Conservation (phyloP, 2,797 vertebrate genomes). For the Epinephelus awoara region DNA sequence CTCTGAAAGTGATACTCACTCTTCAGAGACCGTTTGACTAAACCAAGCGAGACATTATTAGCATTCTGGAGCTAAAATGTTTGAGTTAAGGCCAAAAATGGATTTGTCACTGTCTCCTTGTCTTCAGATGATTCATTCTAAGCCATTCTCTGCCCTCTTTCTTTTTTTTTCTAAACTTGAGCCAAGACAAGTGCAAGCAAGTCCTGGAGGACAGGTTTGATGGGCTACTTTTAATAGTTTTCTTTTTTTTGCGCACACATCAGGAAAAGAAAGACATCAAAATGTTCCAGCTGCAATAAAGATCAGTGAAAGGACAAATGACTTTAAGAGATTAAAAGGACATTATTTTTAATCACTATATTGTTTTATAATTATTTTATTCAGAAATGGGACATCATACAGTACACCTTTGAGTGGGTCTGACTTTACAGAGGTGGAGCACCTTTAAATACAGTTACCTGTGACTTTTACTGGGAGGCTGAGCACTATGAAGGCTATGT, state of each 20-base stretch:
- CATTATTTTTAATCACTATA: neutral
- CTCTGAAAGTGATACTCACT: constrained; percentile 81
- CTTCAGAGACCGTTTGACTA: constrained; percentile 63
- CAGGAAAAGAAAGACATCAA: neutral
- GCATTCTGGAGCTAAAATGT: constrained; percentile 81
- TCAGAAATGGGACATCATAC: neutral
- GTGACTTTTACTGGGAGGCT: constrained; percentile 28
- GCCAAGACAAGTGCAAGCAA: constrained; percentile 81
- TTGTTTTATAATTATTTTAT: neutral
- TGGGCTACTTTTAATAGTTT: constrained; percentile 81
- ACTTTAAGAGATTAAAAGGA: neutral
- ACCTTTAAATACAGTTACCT: constrained; percentile 41
- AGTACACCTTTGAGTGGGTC: neutral
- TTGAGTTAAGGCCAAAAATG: constrained; percentile 79
- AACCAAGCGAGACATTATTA: constrained; percentile 82
- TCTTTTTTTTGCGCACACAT: constrained; percentile 50
- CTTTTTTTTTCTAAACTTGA: constrained; percentile 66
- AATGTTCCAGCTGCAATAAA: constrained; percentile 32
- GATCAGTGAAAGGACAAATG: constrained; percentile 1
- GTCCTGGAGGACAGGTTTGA: constrained; percentile 76
- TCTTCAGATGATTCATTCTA: constrained; percentile 77
- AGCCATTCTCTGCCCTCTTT: constrained; percentile 67
- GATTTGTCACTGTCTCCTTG: constrained; percentile 84
- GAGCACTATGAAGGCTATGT: constrained; percentile 25
- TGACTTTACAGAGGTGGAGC: constrained; percentile 20